Evolutionary conservation across 1,140 invertebrate genomes (phyloP).

Genomic region (Nylanderia fulva): DNA sequence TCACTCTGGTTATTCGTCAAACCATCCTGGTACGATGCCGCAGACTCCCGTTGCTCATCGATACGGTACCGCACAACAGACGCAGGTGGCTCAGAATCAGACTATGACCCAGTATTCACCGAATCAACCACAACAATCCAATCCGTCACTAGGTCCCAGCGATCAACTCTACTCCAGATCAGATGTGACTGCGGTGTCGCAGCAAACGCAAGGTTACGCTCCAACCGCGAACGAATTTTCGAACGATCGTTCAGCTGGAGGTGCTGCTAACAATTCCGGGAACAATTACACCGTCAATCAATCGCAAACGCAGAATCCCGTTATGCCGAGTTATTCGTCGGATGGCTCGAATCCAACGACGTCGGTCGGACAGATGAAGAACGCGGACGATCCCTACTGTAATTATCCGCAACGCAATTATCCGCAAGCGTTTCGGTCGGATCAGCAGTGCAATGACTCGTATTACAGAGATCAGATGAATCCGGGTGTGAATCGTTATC

Average conservation of each 20-base stretch:
- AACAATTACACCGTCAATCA: constrained; percentile 75
- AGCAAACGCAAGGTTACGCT: constrained; percentile 75
- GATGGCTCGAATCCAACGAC: constrained; percentile 64
- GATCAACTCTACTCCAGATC: constrained; percentile 76
- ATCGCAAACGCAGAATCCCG: constrained; percentile 66
- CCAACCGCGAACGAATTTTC: constrained; percentile 70
- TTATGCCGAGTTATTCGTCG: constrained; percentile 71
- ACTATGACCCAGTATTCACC: constrained; percentile 67
- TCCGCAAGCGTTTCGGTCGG: constrained; percentile 74
- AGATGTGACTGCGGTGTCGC: constrained; percentile 64
- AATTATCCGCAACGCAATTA: constrained; percentile 84
- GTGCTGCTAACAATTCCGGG: constrained; percentile 66
- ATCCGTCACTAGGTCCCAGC: constrained; percentile 69
- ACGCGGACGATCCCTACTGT: constrained; percentile 80
- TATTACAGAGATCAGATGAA: constrained; percentile 79
- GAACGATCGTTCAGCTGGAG: constrained; percentile 69
- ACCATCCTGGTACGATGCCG: constrained; percentile 64
- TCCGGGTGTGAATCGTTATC: constrained; percentile 77
- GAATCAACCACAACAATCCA: constrained; percentile 66
- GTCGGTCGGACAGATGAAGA: constrained; percentile 72
- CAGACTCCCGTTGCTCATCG: constrained; percentile 68
- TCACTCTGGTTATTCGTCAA: constrained; percentile 63
- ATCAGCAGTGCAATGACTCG: constrained; percentile 79
- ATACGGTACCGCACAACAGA: constrained; percentile 70
- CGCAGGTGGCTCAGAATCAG: constrained; percentile 72